Base-by-base conservation (phyloP, 1,140 invertebrate species). In the Penaeus chinensis region DNA sequence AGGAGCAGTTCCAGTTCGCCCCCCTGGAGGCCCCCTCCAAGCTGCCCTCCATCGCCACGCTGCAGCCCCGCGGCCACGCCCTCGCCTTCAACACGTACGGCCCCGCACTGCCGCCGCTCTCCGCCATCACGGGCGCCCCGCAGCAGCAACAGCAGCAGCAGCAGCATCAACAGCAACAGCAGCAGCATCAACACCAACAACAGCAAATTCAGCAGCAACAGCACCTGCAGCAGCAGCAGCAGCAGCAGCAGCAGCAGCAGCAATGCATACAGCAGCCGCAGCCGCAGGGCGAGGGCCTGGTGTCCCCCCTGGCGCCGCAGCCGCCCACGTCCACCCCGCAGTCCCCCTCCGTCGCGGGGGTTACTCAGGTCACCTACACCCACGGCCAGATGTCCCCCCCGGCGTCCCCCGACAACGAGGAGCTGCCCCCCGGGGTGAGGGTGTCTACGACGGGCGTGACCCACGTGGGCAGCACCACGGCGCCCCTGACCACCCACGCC, bases 371-470 rank as follows among this genome's bases (percentile, higher is more conserved):
- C 8, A 90, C 91, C 1, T 91, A 91, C 79, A 91, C 79, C 85
- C 91, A 93, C 91, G 92, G 92, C 16, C 93, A 94, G 89, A 92
- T 94, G 87, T 93, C 93, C 7, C 93, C 93, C 18, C 93, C 93
- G 10, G 93, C 93, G 24, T 93, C 93, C 76, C 93, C 93, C 22
- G 93, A 94, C 82, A 92, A 91, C 84, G 88, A 92, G 74, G 89
- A 89, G 69, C 84, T 90, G 47, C 89, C 90, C 13, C 71, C 89
- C 32, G 87, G 86, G 13, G 76, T 89, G 27, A 69, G 78, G 27
- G 86, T 79, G 66, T 88, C 88, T n/a, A 74, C 63, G 84, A 24
- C 74, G 27, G 60, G 74, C 42, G 80, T 89, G 65, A 85, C 89
- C 22, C 81, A 42, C 71, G 62, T 71, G 27, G 87, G 74, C 5